Conservation (phyloP, 2,113 vertebrate species). For the Cephalopholis sonnerati region DNA sequence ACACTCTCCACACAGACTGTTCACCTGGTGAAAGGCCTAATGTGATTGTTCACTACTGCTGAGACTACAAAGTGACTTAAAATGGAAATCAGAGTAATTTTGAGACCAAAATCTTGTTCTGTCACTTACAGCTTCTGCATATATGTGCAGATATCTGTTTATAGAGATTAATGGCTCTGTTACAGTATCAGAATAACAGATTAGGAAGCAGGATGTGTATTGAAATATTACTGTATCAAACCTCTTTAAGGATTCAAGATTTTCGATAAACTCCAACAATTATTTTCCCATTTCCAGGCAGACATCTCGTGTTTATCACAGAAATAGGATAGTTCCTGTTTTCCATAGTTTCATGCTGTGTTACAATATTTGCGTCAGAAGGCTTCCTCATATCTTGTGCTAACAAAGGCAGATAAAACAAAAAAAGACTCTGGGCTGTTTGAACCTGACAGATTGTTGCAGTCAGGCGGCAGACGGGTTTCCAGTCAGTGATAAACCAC, state of each 20-base stretch:
- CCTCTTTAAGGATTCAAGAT: background rate
- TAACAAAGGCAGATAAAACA: background rate
- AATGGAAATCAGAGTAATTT: no score
- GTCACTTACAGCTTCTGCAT: no score
- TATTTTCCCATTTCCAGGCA: background rate
- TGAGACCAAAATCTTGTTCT: no score
- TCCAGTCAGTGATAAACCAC: background rate
- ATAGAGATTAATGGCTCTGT: background rate
- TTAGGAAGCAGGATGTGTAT: background rate
- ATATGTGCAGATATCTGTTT: no score
- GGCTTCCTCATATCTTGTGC: background rate
- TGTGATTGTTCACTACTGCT: no score
- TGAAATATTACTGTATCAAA: background rate
- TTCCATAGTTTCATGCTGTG: background rate
- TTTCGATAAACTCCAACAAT: background rate
- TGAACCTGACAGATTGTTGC: background rate
- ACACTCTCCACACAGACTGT: no score
- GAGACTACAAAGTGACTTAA: no score
- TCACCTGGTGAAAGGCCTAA: no score
- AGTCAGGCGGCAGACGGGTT: background rate
- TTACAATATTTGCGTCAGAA: background rate
- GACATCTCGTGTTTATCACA: background rate
- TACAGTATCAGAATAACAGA: background rate
- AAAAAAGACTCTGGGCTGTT: background rate
- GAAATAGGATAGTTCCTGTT: background rate